Base-by-base conservation (phyloP, 2,797 vertebrate species). In the Luscinia luscinia region DNA sequence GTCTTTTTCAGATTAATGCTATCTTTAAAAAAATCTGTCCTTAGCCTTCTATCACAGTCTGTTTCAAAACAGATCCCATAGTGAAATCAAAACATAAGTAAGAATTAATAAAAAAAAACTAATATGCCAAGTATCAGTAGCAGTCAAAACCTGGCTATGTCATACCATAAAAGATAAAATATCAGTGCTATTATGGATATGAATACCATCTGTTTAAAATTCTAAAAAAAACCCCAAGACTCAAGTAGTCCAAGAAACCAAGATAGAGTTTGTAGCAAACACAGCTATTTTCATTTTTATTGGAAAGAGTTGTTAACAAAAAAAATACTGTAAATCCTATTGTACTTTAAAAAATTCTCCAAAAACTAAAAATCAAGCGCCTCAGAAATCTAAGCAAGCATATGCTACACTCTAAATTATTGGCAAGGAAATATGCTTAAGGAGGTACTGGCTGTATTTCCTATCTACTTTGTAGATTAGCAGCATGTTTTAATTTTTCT, bases 11-110 rank as follows among this genome's bases (percentile, higher is more conserved):
- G 62, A 55, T 75, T 87, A 86, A 78, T 66, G 26, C 23, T 73
- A 78, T 87, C 46, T 87, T 78, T 78, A 11, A 82, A 80, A 80
- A 90, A 38, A 46, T 41, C 18, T 75, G 18, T 58, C 43, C n/a
- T 75, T 73, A 84, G 28, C 45, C 20, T 59, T 76, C 40, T 48
- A 11, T 61, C 27, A 41, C 34, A 73, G 30, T 54, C 34, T 72
- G 51, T 90, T 95, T 95, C 80, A 38, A 95, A 95, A 84, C 70
- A 94, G 43, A 88, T 76, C n/a, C 26, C 63, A 17, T 5, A 57
- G 46, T 84, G 83, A 92, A 90, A 93, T 76, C 46, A 86, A 91
- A 94, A 81, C 48, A 41, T 30, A 86, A 87, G 36, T 62, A 64
- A 90, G 36, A 59, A 23, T 78, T 80, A 46, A 70, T 48, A 9